phyloP scores from a whole-genome alignment of 2,113 vertebrate species.

The Beaufortia kweichowensis region DNA sequence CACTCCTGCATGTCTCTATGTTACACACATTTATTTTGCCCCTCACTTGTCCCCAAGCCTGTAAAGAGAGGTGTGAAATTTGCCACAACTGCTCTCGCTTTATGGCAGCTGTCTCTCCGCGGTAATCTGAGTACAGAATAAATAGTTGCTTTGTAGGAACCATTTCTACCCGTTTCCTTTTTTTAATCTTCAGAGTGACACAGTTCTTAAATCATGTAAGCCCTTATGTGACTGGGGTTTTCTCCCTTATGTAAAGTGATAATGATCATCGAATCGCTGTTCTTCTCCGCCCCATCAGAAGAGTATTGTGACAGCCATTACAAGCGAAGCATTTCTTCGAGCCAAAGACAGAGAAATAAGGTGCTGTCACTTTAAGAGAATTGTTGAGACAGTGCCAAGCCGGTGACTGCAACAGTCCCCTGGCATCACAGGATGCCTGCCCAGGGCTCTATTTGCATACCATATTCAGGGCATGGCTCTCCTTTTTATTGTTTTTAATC shows the following conservation, averaged over 20 bases:
- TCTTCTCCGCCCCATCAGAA: slow-evolving; percentile 28
- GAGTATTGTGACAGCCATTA: slow-evolving; percentile 42
- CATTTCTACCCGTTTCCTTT: slow-evolving; percentile 36
- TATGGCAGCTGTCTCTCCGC: slow-evolving; percentile 41
- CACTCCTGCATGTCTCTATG: background rate
- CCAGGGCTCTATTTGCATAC: slow-evolving; percentile 98
- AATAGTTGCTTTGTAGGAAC: slow-evolving; percentile 51
- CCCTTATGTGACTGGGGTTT: slow-evolving; percentile 52
- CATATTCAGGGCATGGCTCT: slow-evolving; percentile 91
- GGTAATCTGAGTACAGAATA: slow-evolving; percentile 31
- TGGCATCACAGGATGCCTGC: slow-evolving; percentile 97
- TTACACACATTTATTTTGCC: slow-evolving; percentile 21
- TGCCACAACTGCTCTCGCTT: slow-evolving; percentile 49
- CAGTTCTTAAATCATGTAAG: slow-evolving; percentile 58
- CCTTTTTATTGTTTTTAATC: slow-evolving; percentile 99
- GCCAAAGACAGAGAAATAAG: slow-evolving; percentile 68
- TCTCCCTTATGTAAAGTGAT: slow-evolving; percentile 46
- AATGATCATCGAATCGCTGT: slow-evolving; percentile 49
- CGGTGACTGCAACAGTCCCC: slow-evolving; percentile 89
- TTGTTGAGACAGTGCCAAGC: slow-evolving; percentile 83
- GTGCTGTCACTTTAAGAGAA: slow-evolving; percentile 88
- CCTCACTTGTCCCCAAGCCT: slow-evolving; percentile 41
- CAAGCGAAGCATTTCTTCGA: slow-evolving; percentile 23
- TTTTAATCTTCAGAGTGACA: slow-evolving; percentile 51
- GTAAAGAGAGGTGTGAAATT: slow-evolving; percentile 53